phyloP scores from a whole-genome alignment of 2,113 vertebrate species.

The Bettongia penicillata region DNA sequence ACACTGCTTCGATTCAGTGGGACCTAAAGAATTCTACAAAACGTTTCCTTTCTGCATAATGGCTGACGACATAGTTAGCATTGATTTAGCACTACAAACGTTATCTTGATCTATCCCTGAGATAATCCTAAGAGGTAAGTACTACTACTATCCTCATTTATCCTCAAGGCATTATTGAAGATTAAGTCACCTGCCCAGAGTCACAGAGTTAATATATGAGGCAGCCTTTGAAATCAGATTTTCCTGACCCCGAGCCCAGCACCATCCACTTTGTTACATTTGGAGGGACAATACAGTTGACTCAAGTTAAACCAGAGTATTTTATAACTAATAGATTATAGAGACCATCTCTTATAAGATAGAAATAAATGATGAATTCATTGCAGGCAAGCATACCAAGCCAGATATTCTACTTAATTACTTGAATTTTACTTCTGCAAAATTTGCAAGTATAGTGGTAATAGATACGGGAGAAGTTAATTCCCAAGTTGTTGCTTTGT shows the following conservation, averaged over 20 bases:
- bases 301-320: too few species aligned
- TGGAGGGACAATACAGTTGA: too few species aligned
- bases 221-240: too few species aligned
- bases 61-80: too few species aligned
- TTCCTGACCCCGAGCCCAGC: too few species aligned
- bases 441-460: neutral
- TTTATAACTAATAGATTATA: too few species aligned
- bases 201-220: neutral
- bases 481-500: neutral
- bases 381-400: neutral
- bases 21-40: slow-evolving; percentile 10
- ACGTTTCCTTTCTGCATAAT: slow-evolving; percentile 8
- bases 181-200: neutral
- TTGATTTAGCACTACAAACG: too few species aligned
- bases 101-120: too few species aligned
- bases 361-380: neutral
- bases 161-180: neutral
- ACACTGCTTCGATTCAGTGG: slow-evolving; percentile 2
- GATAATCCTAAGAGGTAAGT: too few species aligned
- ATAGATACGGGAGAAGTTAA: neutral
- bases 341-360: neutral
- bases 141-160: neutral
- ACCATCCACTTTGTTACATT: too few species aligned
- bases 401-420: neutral
- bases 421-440: neutral